Base-by-base conservation (phyloP, 1,140 invertebrate species). In the Drosophila malerkotliana region DNA sequence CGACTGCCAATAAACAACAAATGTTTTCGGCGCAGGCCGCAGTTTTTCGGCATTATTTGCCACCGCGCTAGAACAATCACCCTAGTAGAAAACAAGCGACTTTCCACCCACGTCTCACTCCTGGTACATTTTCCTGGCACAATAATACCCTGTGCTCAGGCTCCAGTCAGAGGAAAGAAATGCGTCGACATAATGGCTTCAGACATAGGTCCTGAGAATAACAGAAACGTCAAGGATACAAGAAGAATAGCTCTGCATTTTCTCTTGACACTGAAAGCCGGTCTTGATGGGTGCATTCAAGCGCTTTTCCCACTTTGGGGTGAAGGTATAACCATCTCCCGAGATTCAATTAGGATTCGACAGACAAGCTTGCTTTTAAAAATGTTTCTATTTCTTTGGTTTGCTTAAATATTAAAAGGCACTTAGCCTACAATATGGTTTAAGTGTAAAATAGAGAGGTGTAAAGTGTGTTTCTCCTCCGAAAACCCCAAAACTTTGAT, bases 1-100 rank as follows among this genome's bases (percentile, higher is more conserved):
- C 57, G 49, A 64, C 74, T 79, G 78, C 44, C 82, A 85, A 87
- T 87, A 82, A 85, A 81, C 82, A 82, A 82, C 78, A 85, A 85
- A 85, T 87, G 78, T 76, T 78, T 79, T 24, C 34, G 28, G 47
- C 49, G 59, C 54, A 14, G 15, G 26, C 60, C 49, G 59, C 54
- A 14, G 15, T 44, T 44, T 44, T 44, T 44, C 41, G 15, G 41
- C 58, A 66, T 66, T 66, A 51, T 44, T 66, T 44, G 45, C n/a
- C 45, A 44, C 28, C 24, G 54, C 15, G 12, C 37, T 41, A 12
- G 3, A 51, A 12, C 44, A 32, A 12, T 24, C 14, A 6, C 6
- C 28, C 14, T 0, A 7, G 4, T 2, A 9, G n/a, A 18, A 10
- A 7, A 2, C 14, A 47, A 47, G 47, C 30, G 12, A 15, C 24